These are phyloP conservation scores for Tubulanus polymorphus DNA, from an alignment of 2,888 invertebrate species.

Conservation along the genomic window DNA sequence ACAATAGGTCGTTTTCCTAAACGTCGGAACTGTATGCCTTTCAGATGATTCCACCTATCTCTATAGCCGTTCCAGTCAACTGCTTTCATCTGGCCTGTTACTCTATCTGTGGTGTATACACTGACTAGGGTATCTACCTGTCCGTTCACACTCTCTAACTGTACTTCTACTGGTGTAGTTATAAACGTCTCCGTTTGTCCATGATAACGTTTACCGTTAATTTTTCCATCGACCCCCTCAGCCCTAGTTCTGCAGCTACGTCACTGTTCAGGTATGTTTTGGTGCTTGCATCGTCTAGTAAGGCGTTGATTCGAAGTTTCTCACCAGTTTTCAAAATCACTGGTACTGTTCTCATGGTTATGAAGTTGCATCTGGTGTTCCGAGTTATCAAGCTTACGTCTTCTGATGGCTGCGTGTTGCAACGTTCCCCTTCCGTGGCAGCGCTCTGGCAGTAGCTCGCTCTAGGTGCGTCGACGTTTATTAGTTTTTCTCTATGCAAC, in stretches of 20 bases:
- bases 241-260: constrained; percentile 15
- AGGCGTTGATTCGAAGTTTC: constrained; percentile 16
- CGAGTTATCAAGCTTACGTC: too few species aligned
- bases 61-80: constrained; percentile 11
- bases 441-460: too few species aligned
- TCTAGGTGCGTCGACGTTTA: too few species aligned
- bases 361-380: too few species aligned
- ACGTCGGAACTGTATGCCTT: constrained; percentile 7
- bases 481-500: too few species aligned
- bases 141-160: constrained; percentile 11
- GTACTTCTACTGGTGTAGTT: constrained; percentile 11
- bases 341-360: constrained; percentile 17
- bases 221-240: constrained; percentile 3
- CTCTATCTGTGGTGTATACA: constrained; percentile 7
- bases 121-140: constrained; percentile 1
- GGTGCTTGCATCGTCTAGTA: constrained; percentile 22
- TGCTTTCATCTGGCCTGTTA: constrained; percentile 8
- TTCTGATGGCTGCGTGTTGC: too few species aligned
- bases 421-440: too few species aligned
- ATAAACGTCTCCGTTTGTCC: constrained; percentile 5
- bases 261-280: constrained; percentile 19
- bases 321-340: constrained; percentile 11
- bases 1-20: background rate
- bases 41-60: constrained; percentile 7
- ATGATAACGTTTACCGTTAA: constrained; percentile 7